Evolutionary conservation across 2,888 invertebrate genomes (phyloP), one percentile per base, ranked within the genome.

Genomic region (Cephonodes hylas): DNA sequence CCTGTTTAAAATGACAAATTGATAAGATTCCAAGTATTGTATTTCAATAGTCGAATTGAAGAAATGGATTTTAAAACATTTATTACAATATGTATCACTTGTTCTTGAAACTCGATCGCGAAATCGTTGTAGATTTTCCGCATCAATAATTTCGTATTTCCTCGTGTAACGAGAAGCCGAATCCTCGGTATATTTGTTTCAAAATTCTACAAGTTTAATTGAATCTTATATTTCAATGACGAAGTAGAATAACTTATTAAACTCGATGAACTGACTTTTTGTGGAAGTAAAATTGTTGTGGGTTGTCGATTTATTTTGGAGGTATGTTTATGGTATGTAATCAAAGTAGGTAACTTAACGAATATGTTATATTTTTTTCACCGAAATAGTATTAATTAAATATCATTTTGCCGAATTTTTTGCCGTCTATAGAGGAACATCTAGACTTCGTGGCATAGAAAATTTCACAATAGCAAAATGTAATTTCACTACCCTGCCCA

Each of bases 161-260:
- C 25, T 25, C 42, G 18, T 27, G 42, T 15, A 53, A 42, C 13
- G 42, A 60, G 38, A 25, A 25, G 27, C 53, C 18, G 18, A 27
- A 27, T 15, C 23, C n/a, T 6, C 13, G n/a, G 42, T 57, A 31
- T 27, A 31, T 53, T 53, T 53, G 31, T 56, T 57, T 10, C 57
- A n/a, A 60, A 46, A 62, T 44, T 60, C 48, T 10, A 57, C 57
- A 63, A 59, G 13, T 7, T 60, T 57, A 60, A 56, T 69, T 64
- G 46, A 67, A 60, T 46, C 48, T 63, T 64, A 61, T 62, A 58
- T 65, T 68, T 38, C 61, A 70, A 27, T 59, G 56, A 66, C 56
- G 61, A 27, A 66, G 61, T 58, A 59, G 60, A 70, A 62, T 53
- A 56, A 38, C 42, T 60, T 58, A 57, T 58, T 63, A 65, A 73